Evolutionary conservation across 1,140 invertebrate genomes (phyloP).

Genomic region (Aphelinus certus): DNA sequence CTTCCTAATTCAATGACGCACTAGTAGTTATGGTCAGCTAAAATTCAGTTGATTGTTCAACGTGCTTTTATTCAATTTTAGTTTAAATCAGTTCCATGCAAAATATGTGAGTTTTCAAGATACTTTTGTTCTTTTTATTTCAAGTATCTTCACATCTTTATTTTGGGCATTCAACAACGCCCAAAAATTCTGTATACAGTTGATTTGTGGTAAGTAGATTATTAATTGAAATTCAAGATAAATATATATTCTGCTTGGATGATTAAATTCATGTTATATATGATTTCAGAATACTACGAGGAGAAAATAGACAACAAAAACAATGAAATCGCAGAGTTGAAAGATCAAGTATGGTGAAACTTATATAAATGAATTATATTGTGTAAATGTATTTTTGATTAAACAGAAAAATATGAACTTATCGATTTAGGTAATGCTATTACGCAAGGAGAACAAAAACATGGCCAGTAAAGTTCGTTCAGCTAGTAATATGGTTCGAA

Average conservation of each 20-base stretch:
- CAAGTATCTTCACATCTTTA: neutral
- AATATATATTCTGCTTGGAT: no score
- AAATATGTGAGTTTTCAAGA: neutral
- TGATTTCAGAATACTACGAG: constrained; percentile 21
- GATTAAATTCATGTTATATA: neutral
- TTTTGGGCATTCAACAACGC: neutral
- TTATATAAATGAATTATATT: no score
- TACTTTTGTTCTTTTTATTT: neutral
- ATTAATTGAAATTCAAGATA: no score
- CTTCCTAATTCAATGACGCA: no score
- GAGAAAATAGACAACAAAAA: neutral
- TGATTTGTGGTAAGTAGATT: constrained; percentile 5
- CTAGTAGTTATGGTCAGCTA: no score
- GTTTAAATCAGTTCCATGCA: no score
- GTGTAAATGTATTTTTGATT: no score
- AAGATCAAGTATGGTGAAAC: neutral
- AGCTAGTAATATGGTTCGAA: constrained; percentile 21
- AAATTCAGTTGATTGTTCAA: no score
- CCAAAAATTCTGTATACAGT: constrained; percentile 1
- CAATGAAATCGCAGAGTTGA: neutral
- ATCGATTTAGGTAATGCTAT: neutral
- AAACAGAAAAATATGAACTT: no score
- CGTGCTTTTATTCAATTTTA: no score
- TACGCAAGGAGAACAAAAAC: neutral
- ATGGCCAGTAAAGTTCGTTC: neutral